Conservation (phyloP, 2,797 vertebrate species). For the Cottoperca gobio region DNA sequence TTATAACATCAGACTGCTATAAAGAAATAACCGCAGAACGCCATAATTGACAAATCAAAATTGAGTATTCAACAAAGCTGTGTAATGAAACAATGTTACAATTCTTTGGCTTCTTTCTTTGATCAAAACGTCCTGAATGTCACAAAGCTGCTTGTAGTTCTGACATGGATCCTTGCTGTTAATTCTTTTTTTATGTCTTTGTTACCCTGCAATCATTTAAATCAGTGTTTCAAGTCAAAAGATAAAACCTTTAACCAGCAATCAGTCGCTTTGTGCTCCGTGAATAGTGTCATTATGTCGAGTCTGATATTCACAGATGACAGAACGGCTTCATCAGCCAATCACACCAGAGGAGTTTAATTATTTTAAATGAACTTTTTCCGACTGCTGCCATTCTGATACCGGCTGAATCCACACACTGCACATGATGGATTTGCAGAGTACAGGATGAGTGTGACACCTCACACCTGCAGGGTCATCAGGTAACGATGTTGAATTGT, state of each 20-base stretch:
- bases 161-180: neutral
- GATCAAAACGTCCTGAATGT: neutral
- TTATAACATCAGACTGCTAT: too few relatives aligned
- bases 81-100: too few relatives aligned
- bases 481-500: neutral
- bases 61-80: too few relatives aligned
- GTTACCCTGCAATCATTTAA: conserved; percentile 14
- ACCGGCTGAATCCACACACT: neutral
- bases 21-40: too few relatives aligned
- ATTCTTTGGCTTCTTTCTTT: too few relatives aligned
- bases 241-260: conserved; percentile 15
- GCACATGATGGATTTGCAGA: neutral
- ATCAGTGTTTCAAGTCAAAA: conserved; percentile 7
- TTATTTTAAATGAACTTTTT: conserved; percentile 5
- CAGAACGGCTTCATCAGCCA: conserved; percentile 11
- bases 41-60: too few relatives aligned
- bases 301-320: conserved; percentile 23
- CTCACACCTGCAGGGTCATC: neutral
- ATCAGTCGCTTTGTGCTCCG: conserved; percentile 35
- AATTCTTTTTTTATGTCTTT: neutral
- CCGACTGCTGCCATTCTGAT: neutral
- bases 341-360: too few relatives aligned
- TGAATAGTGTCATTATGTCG: conserved; percentile 37
- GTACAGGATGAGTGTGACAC: too few relatives aligned
- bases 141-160: neutral